Evolutionary conservation across 1,140 invertebrate genomes (phyloP).

Genomic region (Neotoxoptera formosana): DNA sequence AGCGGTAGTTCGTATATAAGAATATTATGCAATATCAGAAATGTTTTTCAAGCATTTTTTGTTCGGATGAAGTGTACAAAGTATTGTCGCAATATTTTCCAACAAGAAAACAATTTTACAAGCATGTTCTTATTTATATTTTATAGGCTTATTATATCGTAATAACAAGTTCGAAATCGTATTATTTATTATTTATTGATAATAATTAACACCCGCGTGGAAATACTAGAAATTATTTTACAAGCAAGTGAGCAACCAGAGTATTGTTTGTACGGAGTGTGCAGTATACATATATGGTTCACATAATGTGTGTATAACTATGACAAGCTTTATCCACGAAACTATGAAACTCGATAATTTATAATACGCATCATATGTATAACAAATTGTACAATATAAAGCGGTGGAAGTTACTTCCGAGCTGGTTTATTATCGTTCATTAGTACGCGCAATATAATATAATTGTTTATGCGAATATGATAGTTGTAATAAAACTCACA

Average conservation of each 20-base stretch:
- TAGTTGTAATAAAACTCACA: neutral
- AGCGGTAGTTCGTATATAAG: neutral
- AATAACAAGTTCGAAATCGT: neutral
- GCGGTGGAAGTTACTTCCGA: neutral
- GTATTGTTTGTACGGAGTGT: neutral
- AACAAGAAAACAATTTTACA: neutral
- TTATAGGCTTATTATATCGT: neutral
- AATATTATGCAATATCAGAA: neutral
- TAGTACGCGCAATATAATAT: neutral
- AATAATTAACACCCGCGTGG: no score
- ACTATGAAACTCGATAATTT: conserved; percentile 18
- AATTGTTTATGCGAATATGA: neutral
- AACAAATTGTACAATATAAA: conserved; percentile 11
- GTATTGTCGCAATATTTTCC: neutral
- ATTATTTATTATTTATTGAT: no score
- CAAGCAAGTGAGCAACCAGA: neutral
- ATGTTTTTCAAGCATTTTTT: neutral
- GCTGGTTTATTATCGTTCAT: neutral
- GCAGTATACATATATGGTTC: neutral
- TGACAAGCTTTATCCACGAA: neutral
- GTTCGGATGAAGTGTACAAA: neutral
- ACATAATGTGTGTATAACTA: neutral
- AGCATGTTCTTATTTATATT: neutral
- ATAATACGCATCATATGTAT: neutral
- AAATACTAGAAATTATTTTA: neutral